These are phyloP conservation scores for Chascanopsetta lugubris DNA, from an alignment of 2,113 vertebrate species.

Conservation along the genomic window DNA sequence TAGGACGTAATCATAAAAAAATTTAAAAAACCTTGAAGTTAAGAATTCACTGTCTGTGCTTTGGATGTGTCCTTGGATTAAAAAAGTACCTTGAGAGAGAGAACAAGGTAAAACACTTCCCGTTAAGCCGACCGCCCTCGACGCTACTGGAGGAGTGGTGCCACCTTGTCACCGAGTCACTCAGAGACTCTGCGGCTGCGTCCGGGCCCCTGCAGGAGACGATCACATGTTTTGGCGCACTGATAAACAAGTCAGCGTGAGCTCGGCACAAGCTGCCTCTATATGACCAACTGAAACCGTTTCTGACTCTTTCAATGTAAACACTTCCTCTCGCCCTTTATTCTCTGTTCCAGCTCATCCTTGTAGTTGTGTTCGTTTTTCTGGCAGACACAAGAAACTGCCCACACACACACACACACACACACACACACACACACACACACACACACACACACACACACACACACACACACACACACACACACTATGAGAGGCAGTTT, in stretches of 20 bases:
- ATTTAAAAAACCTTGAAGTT: background rate
- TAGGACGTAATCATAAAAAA: constrained; percentile 7
- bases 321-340: constrained; percentile 21
- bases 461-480: constrained; percentile 22
- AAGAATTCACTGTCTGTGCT: constrained; percentile 19
- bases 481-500: constrained; percentile 23
- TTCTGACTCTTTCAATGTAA: constrained; percentile 22
- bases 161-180: constrained; percentile 15
- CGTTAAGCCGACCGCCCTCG: constrained; percentile 17
- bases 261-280: background rate
- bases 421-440: constrained; percentile 39
- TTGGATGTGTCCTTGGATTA: constrained; percentile 51
- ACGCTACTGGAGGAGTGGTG: constrained; percentile 40
- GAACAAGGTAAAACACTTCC: constrained; percentile 44
- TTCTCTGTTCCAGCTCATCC: constrained; percentile 26
- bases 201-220: constrained; percentile 11
- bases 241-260: background rate
- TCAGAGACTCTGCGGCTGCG: constrained; percentile 28
- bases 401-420: constrained; percentile 19
- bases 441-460: constrained; percentile 27
- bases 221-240: background rate
- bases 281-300: constrained; percentile 10
- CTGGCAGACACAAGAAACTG: constrained; percentile 39
- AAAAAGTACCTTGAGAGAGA: constrained; percentile 24
- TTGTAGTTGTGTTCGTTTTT: constrained; percentile 32